These are phyloP conservation scores for Rhamnusium bicolor DNA, from an alignment of 2,888 invertebrate species.

Conservation along the genomic window DNA sequence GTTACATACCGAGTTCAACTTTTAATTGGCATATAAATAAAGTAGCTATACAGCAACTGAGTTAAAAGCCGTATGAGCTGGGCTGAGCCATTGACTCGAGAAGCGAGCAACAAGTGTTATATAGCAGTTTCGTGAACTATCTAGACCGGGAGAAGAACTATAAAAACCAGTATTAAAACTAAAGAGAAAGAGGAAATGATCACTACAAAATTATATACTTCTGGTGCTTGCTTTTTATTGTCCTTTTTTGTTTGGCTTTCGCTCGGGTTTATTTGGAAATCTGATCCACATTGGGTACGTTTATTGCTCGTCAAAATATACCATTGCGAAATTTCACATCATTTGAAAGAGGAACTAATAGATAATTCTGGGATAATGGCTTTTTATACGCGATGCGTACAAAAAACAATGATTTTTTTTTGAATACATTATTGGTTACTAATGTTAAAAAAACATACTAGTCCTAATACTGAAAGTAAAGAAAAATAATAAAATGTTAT, in stretches of 20 bases:
- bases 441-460: no score
- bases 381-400: background rate
- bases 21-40: slow-evolving; percentile 43
- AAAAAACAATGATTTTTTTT: no score
- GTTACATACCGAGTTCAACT: slow-evolving; percentile 35
- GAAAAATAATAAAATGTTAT: no score
- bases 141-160: slow-evolving; percentile 22
- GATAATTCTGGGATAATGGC: background rate
- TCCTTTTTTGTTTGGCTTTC: slow-evolving; percentile 23
- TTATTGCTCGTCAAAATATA: background rate
- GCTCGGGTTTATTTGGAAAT: slow-evolving; percentile 4
- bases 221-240: slow-evolving; percentile 21
- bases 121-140: slow-evolving; percentile 18
- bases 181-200: slow-evolving; percentile 24
- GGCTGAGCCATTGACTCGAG: background rate
- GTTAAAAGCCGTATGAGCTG: background rate
- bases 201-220: slow-evolving; percentile 23
- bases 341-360: background rate
- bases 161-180: slow-evolving; percentile 23
- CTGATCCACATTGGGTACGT: background rate
- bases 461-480: no score
- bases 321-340: background rate
- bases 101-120: slow-evolving; percentile 29
- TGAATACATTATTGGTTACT: no score
- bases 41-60: slow-evolving; percentile 26